A percentile compares a stretch with the other conserved stretches of the same genome.
These are phyloP conservation scores for Montipora efflorescens DNA, from an alignment of 64 coral and sea anemone genomes.

Conservation along the genomic window DNA sequence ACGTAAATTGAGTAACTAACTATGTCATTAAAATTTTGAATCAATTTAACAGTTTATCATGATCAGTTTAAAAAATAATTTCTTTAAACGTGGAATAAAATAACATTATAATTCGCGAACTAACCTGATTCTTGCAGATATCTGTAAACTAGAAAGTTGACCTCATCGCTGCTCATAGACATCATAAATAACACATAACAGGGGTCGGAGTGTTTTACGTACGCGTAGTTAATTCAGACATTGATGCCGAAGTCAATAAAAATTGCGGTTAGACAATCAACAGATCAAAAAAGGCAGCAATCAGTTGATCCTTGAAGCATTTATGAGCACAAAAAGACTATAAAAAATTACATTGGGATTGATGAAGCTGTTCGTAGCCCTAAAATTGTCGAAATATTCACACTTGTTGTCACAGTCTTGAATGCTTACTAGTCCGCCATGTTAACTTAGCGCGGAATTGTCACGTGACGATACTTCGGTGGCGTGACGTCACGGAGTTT, in stretches of 20 bases:
- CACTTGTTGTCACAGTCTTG: slow-evolving; percentile 1
- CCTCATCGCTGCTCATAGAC: slow-evolving; percentile 99
- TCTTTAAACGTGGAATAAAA: not conserved
- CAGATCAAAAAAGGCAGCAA: slow-evolving; percentile 14
- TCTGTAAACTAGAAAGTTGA: slow-evolving; percentile 99
- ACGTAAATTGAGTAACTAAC: too few relatives aligned
- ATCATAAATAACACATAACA: slow-evolving; percentile 93
- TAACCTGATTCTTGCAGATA: slow-evolving; percentile 99
- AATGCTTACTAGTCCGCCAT: slow-evolving; percentile 79
- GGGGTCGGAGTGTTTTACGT: not conserved
- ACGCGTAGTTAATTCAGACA: slow-evolving; percentile 36
- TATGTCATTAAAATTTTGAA: too few relatives aligned
- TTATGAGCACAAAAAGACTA: not conserved
- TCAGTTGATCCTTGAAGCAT: slow-evolving; percentile 14
- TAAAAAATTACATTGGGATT: not conserved
- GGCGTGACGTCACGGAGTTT: slow-evolving; percentile 20
- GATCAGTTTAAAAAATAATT: not conserved
- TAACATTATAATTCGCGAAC: not conserved
- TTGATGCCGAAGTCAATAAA: slow-evolving; percentile 6
- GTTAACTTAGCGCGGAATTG: slow-evolving; percentile 71
- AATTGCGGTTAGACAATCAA: slow-evolving; percentile 24
- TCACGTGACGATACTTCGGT: slow-evolving; percentile 75
- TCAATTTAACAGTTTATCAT: too few relatives aligned
- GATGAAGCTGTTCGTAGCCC: not conserved
- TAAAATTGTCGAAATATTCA: slow-evolving; percentile 19